Evolutionary conservation across 2,113 vertebrate genomes (phyloP), one percentile per base, ranked within the genome.

Genomic region (Macrotus californicus): DNA sequence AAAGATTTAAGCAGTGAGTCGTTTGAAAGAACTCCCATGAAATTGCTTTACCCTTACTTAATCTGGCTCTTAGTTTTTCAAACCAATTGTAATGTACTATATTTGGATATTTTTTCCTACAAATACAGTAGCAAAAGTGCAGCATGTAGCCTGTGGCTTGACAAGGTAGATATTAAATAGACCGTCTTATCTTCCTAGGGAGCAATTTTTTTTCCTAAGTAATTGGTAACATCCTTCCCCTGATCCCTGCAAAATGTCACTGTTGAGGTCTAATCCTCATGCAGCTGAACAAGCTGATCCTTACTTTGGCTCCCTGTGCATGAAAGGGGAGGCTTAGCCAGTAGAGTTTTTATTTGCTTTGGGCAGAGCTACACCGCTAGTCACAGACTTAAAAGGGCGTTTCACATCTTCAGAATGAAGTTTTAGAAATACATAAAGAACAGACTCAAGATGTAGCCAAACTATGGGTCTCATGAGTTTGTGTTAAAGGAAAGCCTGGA

Each of bases 1-100:
- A 92, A 92, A 79, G 81, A 96, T 95, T 92, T 92, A 89, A 93
- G 54, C 16, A 81, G 61, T 41, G 75, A 95, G 61, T 70, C 54
- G 36, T 87, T 26, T 72, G 81, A 83, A 93, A 96, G 50, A 34
- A 59, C 52, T 95, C 73, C 70, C 26, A 12, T 96, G 73, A 81
- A 95, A 87, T 46, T 87, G 43, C 84, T 94, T 93, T 85, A 52
- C 66, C 81, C 50, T 88, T 82, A 80, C 34, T 90, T 84, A 73
- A 92, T 92, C 61, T 92, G 77, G 54, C 72, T 75, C 73, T 92
- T 81, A 50, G n/a, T 87, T 91, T 94, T 93, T 56, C 86, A 89
- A 85, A 43, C 88, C 87, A 94, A 31, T 79, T 84, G 61, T 64
- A 93, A 72, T 70, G 39, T 83, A 77, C 50, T 34, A 1, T 66